phyloP scores from a whole-genome alignment of 2,888 invertebrate species.

The Epirrhoe tristata region DNA sequence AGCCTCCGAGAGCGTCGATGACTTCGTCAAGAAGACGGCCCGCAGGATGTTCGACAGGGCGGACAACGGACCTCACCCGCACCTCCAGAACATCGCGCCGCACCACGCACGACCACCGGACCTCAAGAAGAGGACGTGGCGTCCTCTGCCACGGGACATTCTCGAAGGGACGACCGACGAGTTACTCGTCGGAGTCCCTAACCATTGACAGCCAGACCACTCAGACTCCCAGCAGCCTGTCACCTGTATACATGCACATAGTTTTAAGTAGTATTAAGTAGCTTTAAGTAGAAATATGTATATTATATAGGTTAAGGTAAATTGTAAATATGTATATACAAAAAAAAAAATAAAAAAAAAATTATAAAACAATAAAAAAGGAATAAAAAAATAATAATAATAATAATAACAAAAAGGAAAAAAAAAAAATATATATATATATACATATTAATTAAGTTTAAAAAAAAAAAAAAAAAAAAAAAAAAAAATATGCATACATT shows the following conservation, averaged over 20 bases:
- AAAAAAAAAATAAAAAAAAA: conserved; percentile 1
- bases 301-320: neutral
- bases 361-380: neutral
- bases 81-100: neutral
- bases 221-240: no score
- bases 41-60: conserved; percentile 1
- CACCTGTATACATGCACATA: no score
- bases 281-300: neutral
- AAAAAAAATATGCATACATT: neutral
- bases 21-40: neutral
- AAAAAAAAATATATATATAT: neutral
- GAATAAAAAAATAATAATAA: neutral
- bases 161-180: neutral
- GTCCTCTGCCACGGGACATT: neutral
- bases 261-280: no score
- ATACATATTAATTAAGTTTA: neutral
- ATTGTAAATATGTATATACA: neutral
- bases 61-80: conserved; percentile 1
- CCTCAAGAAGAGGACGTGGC: neutral
- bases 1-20: neutral
- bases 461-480: neutral
- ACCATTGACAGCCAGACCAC: neutral
- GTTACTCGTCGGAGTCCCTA: neutral
- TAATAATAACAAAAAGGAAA: neutral
- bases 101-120: neutral